Base-by-base conservation (phyloP, 1,140 invertebrate species). In the Brachystomella parvula region DNA sequence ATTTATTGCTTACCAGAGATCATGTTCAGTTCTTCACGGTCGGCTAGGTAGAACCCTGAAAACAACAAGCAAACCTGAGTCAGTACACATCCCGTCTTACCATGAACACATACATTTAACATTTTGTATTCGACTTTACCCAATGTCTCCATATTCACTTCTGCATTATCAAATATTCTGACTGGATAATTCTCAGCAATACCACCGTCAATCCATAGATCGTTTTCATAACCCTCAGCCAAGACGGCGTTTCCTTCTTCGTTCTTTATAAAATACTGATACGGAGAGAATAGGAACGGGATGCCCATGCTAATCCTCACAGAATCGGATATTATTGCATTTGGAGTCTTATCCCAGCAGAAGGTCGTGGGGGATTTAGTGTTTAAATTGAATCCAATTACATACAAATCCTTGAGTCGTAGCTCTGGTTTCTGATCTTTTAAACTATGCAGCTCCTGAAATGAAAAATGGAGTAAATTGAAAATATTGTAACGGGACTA, bases 151-250 rank as follows among this genome's bases (percentile, higher is more conserved):
- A 19, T 28, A 35, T 64, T 57, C 2, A 39, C 3, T 6, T 56
- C 28, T 15, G 29, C 15, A 12, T 31, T 3, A 30, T 64, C 63
- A 39, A 64, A 64, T 2, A 57, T 32, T n/a, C 21, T 33, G 29
- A 64, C 39, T 9, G 47, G 63, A 26, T 58, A 64, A 58, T 64
- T 64, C 19, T 57, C 15, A 31, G 63, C 31, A 3, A 64, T 30
- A 17, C 63, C 63, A n/a, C 63, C 63, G 31, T 64, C 63, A 28
- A 64, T 32, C 63, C 63, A 64, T 24, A 58, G 26, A 30, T 64
- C 49, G n/a, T 57, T 47, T 39, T 47, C 21, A 44, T 35, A 32
- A 3, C 39, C 21, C 3, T 35, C 3, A 9, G 2, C 60, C 3
- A 30, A 2, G 2, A 49, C 44, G 29, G 29, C 2, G 12, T 49